Evolutionary conservation across 2,113 vertebrate species (phyloP).

Genomic region (Rousettus leschenaultii): DNA sequence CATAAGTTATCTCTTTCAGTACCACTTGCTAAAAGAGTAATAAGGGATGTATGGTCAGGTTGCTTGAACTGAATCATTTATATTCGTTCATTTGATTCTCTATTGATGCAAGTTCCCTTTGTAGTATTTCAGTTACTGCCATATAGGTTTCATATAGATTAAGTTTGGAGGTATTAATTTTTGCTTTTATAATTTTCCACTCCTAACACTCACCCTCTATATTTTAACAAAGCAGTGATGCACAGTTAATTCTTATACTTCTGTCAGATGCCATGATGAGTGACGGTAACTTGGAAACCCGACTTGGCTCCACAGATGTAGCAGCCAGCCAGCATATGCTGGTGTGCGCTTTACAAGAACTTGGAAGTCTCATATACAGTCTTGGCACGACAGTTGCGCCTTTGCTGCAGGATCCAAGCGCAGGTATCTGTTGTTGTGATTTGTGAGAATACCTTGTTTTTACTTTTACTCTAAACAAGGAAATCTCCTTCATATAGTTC

Average conservation of each 20-base stretch:
- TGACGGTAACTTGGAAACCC: constrained; percentile 88
- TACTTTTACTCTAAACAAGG: background rate
- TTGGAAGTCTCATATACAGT: constrained; percentile 88
- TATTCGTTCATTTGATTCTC: background rate
- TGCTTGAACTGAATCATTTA: background rate
- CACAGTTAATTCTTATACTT: constrained; percentile 43
- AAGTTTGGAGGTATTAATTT: background rate
- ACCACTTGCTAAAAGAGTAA: background rate
- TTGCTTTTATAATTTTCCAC: background rate
- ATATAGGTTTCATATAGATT: background rate
- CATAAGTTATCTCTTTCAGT: background rate
- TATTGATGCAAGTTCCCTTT: background rate
- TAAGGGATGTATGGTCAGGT: background rate
- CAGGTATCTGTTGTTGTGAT: constrained; percentile 80
- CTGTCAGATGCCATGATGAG: constrained; percentile 84
- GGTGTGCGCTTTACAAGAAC: constrained; percentile 91
- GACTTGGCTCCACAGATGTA: constrained; percentile 80
- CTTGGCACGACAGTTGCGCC: constrained; percentile 89
- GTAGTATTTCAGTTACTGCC: background rate
- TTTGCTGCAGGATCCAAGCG: constrained; percentile 89
- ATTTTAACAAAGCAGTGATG: constrained; percentile 58
- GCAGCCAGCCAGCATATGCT: constrained; percentile 87
- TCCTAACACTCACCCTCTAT: background rate
- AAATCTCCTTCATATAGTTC: background rate
- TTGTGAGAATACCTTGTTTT: background rate